phyloP scores from a whole-genome alignment of 2,888 invertebrate genomes.

The Acanthosepion esculentum region DNA sequence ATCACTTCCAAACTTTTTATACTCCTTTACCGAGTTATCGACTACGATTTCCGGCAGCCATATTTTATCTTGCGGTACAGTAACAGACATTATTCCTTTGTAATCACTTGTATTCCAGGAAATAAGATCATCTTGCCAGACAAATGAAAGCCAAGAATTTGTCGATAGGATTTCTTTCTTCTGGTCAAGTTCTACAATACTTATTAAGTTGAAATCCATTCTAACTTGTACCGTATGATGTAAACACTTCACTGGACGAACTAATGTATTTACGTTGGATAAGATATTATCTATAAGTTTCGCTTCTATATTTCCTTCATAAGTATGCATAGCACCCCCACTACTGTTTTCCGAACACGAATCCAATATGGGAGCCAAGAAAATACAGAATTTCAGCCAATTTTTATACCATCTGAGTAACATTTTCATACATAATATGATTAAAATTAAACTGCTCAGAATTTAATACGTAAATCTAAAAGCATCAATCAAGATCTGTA shows the following conservation, averaged over 20 bases:
- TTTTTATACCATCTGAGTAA: background rate
- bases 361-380: background rate
- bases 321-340: background rate
- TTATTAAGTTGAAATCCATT: background rate
- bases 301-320: background rate
- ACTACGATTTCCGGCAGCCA: background rate
- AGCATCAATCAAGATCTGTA: no score
- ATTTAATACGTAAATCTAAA: background rate
- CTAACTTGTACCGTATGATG: background rate
- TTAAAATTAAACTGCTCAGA: background rate
- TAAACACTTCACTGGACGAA: background rate
- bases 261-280: background rate
- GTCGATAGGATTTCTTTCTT: background rate
- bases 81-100: background rate
- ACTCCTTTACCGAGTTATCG: background rate
- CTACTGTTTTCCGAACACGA: background rate
- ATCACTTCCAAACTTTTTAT: background rate
- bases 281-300: background rate
- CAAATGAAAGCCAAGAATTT: background rate
- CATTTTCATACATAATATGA: background rate
- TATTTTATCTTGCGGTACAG: background rate
- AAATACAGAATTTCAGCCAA: background rate
- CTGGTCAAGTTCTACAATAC: background rate
- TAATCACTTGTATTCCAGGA: background rate
- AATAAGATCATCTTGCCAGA: background rate